Evolutionary conservation across 30 jellyfish, hydroid and myxozoan genomes (phyloP), one percentile per base, ranked within the genome.

Genomic region (Catostylus mosaicus): DNA sequence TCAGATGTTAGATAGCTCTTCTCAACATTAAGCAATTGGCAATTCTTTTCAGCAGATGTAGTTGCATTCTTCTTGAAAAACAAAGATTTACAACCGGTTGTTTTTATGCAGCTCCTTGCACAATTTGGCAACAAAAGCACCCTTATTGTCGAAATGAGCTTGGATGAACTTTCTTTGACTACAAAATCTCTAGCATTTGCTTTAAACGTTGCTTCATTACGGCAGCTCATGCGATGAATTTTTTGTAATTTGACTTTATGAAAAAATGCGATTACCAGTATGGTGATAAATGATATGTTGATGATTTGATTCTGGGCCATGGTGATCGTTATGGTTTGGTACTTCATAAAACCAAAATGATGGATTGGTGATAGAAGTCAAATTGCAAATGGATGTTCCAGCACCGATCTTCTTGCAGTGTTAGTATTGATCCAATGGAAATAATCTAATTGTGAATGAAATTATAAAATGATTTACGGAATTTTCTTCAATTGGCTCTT

Each of bases 141-240:
- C 4, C 38, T 5, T 0, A n/a, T 59, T 24, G 37, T 2, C 6
- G 71, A 22, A 0, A 27, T 59, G 19, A 59, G 38, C 71, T 59
- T n/a, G n/a, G 71, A 24, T 23, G 71, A 59, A 22, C 71, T 27
- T 22, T 5, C 71, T 59, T 22, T 59, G 38, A 59, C 7, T 7
- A 27, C 26, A 59, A 59, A 59, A 59, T 27, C 71, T 4, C 4
- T 59, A 24, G 4, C 40, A 0, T 4, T 59, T 27, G 71, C 71
- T 26, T 59, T 59, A 20, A 59, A 59, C 1, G 71, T 59, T 2
- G 71, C 71, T 59, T 59, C 71, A 24, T 59, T 59, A 16, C 71
- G 71, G 71, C 71, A 59, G 19, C 38, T 24, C 71, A 59, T 59
- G 7, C 71, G 71, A 23, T 24, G 7, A 6, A 59, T 59, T 37